Conservation (phyloP, 1,140 invertebrate species). For the Galleria mellonella region DNA sequence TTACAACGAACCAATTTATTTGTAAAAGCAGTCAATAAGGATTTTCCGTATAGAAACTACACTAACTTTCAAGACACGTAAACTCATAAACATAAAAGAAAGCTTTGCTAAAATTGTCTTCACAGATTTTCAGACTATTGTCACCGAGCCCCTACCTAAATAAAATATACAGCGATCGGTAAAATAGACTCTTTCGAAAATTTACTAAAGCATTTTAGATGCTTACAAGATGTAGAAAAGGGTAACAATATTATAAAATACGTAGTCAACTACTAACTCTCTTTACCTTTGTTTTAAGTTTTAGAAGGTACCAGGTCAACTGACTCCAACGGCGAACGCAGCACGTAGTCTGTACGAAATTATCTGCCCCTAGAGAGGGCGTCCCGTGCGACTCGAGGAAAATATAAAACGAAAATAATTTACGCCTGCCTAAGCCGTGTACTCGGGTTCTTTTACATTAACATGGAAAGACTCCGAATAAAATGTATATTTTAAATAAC, state of each 20-base stretch:
- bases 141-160: conserved; percentile 24
- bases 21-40: conserved; percentile 8
- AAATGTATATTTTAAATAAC: conserved; percentile 44
- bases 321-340: conserved; percentile 32
- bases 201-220: no score
- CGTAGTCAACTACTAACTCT: no score
- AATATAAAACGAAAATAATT: conserved; percentile 62
- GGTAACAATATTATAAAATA: no score
- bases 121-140: conserved; percentile 37
- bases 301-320: conserved; percentile 26
- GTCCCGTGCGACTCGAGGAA: conserved; percentile 35
- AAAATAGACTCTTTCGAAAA: not conserved
- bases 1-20: conserved; percentile 4
- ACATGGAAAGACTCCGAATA: conserved; percentile 35
- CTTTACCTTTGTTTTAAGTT: no score
- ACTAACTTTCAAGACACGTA: conserved; percentile 57
- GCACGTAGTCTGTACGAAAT: conserved; percentile 54
- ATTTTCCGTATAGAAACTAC: conserved; percentile 5
- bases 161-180: conserved; percentile 25
- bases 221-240: no score
- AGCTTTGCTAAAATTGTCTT: conserved; percentile 50
- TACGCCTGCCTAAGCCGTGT: conserved; percentile 45
- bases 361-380: conserved; percentile 45
- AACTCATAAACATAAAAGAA: conserved; percentile 59
- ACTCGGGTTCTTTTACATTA: conserved; percentile 35